Evolutionary conservation across 2,113 vertebrate genomes (phyloP).

Genomic region (Cervus canadensis): DNA sequence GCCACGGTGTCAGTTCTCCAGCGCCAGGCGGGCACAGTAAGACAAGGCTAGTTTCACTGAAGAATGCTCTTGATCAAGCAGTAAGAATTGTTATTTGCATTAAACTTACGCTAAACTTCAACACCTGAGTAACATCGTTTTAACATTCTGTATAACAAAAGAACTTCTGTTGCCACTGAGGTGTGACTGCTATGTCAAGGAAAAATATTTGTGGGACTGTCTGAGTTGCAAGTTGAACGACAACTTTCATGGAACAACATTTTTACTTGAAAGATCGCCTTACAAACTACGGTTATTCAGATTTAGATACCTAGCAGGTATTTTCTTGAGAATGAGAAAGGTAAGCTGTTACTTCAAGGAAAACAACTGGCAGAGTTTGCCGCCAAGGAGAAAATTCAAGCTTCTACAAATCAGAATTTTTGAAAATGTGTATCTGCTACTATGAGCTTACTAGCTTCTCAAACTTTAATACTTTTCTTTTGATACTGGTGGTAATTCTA

Average conservation of each 20-base stretch:
- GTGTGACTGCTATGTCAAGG: not conserved
- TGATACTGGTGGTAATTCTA: slow-evolving; percentile 32
- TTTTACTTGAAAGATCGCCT: slow-evolving; percentile 40
- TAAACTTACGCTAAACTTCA: not conserved
- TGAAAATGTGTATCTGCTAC: slow-evolving; percentile 37
- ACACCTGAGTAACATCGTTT: not conserved
- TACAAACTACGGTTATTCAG: slow-evolving; percentile 23
- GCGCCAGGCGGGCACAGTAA: not conserved
- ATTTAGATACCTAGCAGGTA: slow-evolving; percentile 14
- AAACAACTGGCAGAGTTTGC: slow-evolving; percentile 54
- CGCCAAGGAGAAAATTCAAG: slow-evolving; percentile 43
- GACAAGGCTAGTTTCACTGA: not conserved
- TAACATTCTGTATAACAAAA: not conserved
- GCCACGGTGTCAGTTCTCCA: not conserved
- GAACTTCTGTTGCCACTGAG: not conserved
- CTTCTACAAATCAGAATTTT: slow-evolving; percentile 54
- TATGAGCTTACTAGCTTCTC: slow-evolving; percentile 19
- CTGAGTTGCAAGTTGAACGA: slow-evolving; percentile 3
- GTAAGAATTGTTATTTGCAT: not conserved
- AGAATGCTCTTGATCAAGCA: not conserved
- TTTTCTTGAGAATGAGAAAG: slow-evolving; percentile 46
- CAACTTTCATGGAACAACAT: not conserved
- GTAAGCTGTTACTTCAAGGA: slow-evolving; percentile 50
- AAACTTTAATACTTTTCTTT: slow-evolving; percentile 26
- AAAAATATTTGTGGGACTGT: not conserved